Evolutionary conservation across 2,797 vertebrate genomes (phyloP).

Genomic region (Pipistrellus kuhlii): DNA sequence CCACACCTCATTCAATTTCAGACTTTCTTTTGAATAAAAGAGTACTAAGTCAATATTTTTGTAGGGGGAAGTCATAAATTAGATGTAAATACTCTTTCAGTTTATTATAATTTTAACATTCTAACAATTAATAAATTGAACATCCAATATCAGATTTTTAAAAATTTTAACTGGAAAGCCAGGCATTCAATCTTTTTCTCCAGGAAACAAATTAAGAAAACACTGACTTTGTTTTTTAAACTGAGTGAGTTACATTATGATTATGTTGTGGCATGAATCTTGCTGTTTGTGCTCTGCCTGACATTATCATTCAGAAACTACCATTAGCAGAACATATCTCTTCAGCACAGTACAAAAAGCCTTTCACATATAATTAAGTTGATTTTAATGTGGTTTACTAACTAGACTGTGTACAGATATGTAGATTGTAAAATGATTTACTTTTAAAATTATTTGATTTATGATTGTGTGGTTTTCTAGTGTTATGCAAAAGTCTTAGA

Average conservation of each 20-base stretch:
- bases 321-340: not conserved
- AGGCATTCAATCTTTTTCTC: not conserved
- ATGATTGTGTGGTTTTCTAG: not conserved
- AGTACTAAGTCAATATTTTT: not conserved
- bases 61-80: not conserved
- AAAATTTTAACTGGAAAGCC: not conserved
- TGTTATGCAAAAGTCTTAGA: not conserved
- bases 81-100: not conserved
- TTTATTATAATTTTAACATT: not conserved
- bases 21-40: not conserved
- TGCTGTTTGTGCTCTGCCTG: not conserved
- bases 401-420: not conserved
- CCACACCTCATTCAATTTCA: not conserved
- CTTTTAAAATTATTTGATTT: not conserved
- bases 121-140: not conserved
- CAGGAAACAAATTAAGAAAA: slow-evolving; percentile 10
- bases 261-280: not conserved
- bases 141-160: not conserved
- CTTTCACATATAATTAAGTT: not conserved
- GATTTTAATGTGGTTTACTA: not conserved
- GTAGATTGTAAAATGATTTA: not conserved
- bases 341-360: not conserved
- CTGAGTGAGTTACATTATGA: not conserved
- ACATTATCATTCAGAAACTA: not conserved
- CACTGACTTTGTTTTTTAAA: not conserved